Conservation (phyloP, 1,140 invertebrate genomes). For the Zeugodacus cucurbitae region DNA sequence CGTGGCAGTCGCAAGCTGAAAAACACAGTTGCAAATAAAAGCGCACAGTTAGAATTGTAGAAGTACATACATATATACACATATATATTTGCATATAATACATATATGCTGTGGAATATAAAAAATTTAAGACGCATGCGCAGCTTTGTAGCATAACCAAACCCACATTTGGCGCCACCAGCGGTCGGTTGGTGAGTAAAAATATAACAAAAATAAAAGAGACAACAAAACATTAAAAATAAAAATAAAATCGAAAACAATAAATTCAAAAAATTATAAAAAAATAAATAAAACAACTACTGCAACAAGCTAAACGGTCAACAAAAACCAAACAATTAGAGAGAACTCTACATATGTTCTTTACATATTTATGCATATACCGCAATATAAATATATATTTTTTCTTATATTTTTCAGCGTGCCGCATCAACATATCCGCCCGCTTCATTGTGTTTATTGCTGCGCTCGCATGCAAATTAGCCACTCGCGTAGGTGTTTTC, state of each 20-base stretch:
- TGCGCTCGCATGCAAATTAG: neutral
- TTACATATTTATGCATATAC: neutral
- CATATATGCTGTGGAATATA: neutral
- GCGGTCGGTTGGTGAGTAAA: neutral
- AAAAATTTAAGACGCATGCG: slow-evolving; percentile 9
- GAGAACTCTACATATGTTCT: neutral
- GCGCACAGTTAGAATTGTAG: neutral
- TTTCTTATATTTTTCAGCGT: neutral
- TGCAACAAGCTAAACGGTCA: slow-evolving; percentile 1
- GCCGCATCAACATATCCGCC: neutral
- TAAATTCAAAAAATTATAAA: neutral
- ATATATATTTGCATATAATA: neutral
- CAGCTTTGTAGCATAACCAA: neutral
- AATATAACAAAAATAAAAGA: neutral
- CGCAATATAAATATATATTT: neutral
- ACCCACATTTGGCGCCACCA: slow-evolving; percentile 31
- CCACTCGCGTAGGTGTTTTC: slow-evolving; percentile 14
- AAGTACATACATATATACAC: neutral
- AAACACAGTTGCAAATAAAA: neutral
- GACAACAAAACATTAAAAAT: too few species aligned
- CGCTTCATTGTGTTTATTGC: neutral
- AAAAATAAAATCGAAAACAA: neutral
- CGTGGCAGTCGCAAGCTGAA: neutral
- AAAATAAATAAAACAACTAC: neutral
- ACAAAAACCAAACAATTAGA: slow-evolving; percentile 19